Percentiles rank a stretch among this genome's conserved stretches.
Evolutionary conservation across 2,113 vertebrate genomes (phyloP).

Genomic region (Cygnus buccinator): DNA sequence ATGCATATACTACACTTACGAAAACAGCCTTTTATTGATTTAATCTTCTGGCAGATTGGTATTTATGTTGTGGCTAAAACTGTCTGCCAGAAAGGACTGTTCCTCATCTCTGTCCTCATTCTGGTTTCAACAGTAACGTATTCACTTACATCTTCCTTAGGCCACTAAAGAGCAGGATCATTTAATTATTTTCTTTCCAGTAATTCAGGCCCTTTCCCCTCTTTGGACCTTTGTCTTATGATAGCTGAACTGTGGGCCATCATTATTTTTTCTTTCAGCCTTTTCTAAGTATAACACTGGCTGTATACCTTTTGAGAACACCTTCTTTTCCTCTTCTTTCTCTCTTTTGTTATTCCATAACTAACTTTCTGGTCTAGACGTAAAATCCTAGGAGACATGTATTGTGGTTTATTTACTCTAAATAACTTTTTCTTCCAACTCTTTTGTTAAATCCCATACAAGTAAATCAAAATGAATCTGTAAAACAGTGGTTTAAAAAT

Average conservation of each 20-base stretch:
- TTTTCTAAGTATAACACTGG: background rate
- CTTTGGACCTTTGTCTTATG: constrained; percentile 22
- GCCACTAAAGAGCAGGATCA: background rate
- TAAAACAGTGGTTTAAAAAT: constrained; percentile 21
- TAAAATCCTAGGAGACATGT: background rate
- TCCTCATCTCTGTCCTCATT: background rate
- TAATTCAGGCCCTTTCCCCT: constrained; percentile 26
- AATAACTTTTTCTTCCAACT: background rate
- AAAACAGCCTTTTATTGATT: constrained; percentile 18
- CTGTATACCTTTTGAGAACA: background rate
- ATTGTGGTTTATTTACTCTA: constrained; percentile 8
- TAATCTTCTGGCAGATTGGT: background rate
- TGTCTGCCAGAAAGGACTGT: constrained; percentile 10
- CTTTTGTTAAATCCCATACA: background rate
- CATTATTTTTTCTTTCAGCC: constrained; percentile 12
- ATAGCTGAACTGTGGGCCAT: background rate
- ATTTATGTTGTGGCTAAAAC: background rate
- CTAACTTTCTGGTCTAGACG: background rate
- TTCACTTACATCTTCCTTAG: background rate
- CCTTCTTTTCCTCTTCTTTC: background rate
- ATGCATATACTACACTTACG: background rate
- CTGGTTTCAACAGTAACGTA: background rate
- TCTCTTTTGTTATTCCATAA: background rate
- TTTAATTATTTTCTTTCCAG: constrained; percentile 5
- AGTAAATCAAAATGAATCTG: background rate